Evolutionary conservation across 2,888 invertebrate genomes (phyloP).

Genomic region (Atethmia centrago): DNA sequence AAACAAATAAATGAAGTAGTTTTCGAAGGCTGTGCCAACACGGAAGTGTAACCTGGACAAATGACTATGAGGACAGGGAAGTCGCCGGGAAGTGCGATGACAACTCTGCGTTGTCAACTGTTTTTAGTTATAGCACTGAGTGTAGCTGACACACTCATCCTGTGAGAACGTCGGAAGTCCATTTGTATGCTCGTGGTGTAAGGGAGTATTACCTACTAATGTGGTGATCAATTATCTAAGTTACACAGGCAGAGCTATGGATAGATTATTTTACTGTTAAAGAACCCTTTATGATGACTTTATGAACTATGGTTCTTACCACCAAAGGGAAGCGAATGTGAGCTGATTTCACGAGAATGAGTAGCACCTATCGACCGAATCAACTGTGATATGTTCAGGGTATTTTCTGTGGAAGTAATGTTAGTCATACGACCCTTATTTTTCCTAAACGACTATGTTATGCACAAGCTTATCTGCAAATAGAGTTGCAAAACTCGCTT

Average conservation of each 20-base stretch:
- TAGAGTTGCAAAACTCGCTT: background rate
- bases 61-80: constrained; percentile 18
- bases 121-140: constrained; percentile 12
- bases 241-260: background rate
- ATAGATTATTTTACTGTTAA: background rate
- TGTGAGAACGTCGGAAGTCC: constrained; percentile 46
- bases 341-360: background rate
- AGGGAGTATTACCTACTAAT: constrained; percentile 15
- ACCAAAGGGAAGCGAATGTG: too few species aligned
- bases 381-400: background rate
- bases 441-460: background rate
- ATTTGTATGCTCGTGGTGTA: constrained; percentile 48
- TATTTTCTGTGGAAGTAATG: background rate
- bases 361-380: background rate
- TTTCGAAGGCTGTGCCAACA: constrained; percentile 23
- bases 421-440: background rate
- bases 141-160: constrained; percentile 38
- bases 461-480: background rate
- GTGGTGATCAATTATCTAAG: background rate
- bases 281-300: background rate
- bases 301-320: too few species aligned
- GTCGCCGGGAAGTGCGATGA: constrained; percentile 48
- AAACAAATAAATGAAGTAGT: constrained; percentile 19
- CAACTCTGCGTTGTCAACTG: constrained; percentile 31
- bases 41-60: constrained; percentile 44